These are phyloP conservation scores for Mellivora capensis DNA, from an alignment of 2,113 vertebrate species.

Conservation along the genomic window DNA sequence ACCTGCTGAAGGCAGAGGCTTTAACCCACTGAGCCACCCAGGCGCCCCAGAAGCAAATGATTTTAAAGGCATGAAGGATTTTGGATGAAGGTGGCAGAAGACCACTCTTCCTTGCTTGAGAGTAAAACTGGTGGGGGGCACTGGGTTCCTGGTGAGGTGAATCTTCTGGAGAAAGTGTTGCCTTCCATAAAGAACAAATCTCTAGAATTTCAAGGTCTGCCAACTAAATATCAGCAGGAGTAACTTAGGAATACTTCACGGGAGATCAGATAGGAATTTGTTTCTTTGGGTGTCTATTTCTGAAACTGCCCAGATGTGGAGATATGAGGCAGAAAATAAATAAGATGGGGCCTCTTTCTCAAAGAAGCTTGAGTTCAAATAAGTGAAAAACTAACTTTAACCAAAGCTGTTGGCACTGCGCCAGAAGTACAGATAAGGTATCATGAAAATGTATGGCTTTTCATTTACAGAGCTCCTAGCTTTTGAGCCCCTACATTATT, in stretches of 20 bases:
- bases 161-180: neutral
- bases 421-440: too few species aligned
- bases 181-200: neutral
- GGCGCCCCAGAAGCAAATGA: neutral
- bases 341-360: neutral
- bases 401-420: rapidly evolving
- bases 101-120: neutral
- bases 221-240: neutral
- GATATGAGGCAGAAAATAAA: neutral
- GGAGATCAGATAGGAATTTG: neutral
- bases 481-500: neutral
- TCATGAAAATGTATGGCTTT: rapidly evolving
- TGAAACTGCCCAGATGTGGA: neutral
- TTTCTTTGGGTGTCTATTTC: neutral
- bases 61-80: neutral
- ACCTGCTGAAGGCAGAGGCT: too few species aligned
- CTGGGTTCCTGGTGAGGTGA: neutral
- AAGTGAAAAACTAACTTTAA: neutral
- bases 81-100: neutral
- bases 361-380: neutral
- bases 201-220: neutral
- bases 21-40: too few species aligned
- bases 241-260: neutral
- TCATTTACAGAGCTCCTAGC: too few species aligned
- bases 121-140: too few species aligned